Conservation (phyloP, 2,113 vertebrate species). For the Grus americana region DNA sequence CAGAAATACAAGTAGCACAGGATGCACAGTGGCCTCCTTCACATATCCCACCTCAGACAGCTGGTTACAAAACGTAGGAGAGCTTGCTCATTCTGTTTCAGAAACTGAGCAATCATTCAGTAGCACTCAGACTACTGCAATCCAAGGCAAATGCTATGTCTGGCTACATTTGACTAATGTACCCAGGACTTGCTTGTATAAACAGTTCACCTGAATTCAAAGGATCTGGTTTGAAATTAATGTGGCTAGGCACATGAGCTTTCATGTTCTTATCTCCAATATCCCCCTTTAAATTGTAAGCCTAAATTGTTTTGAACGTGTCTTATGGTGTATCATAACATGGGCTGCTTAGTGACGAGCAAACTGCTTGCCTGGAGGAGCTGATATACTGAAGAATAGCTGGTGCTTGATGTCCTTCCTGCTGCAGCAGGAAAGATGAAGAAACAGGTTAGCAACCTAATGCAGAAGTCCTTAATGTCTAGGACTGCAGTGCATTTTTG, state of each 20-base stretch:
- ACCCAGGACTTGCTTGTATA: not conserved
- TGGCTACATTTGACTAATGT: not conserved
- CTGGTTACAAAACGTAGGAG: not conserved
- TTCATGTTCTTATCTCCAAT: not conserved
- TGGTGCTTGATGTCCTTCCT: not conserved
- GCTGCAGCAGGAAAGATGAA: not conserved
- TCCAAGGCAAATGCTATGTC: not conserved
- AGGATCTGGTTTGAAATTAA: not conserved
- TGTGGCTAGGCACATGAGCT: not conserved
- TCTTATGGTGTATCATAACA: not conserved
- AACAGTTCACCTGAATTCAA: not conserved
- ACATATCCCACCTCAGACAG: accelerated
- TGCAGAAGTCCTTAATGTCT: not conserved
- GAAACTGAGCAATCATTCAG: not conserved
- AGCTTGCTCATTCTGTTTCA: accelerated
- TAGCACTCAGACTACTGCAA: not conserved
- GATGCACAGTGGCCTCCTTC: not conserved
- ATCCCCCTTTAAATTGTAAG: not conserved
- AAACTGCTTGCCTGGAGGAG: not conserved
- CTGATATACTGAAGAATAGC: not conserved
- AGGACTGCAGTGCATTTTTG: not conserved
- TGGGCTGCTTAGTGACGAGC: not conserved
- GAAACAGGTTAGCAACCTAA: not conserved
- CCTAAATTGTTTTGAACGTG: not conserved
- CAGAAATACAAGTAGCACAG: not conserved